Base-by-base conservation (phyloP, 92 coral and sea anemone species). In the Porites evermanni region DNA sequence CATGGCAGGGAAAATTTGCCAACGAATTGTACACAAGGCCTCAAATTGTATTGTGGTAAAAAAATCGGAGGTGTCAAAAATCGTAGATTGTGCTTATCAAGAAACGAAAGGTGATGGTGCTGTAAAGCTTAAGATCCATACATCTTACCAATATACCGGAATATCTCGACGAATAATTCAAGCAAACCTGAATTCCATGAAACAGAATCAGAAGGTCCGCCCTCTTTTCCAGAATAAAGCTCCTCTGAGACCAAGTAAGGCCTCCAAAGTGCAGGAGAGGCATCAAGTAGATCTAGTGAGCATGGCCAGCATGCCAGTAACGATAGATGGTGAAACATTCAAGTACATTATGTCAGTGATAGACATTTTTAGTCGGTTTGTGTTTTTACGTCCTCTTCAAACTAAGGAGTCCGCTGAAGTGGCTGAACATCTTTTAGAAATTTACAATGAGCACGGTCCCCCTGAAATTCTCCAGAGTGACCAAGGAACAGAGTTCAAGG, bases 231-330 rank as follows among this genome's bases (percentile, higher is more conserved):
- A 87, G 59, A 87, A 80, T 53, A 87, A 87, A 53, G 90, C 90
- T 24, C 90, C 86, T 19, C 86, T 87, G 6, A 32, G 86, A 56
- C 77, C 90, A 13, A 79, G 74, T 1, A 80, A 64, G 66, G 90
- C 85, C 0, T 54, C 38, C 52, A 79, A 9, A 65, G 86, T 80
- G 19, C 90, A 87, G 11, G 78, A 80, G 68, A 75, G 87, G 29
- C 77, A 87, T 13, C 87, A 81, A 56, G 72, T 87, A 13, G 87
- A 87, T 61, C 87, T 87, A 53, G 91, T 87, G 38, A 74, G 77
- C 64, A 81, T 80, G 87, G 79, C 53, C 2, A 66, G 82, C 54
- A 50, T 87, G 66, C 91, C 87, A n/a, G 72, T 66, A 5, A 65
- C 83, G 1, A 73, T 19, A n/a, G 82, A 88, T 56, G 91, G 72